A percentile compares a stretch with the other conserved stretches of the same genome.
Conservation (phyloP, 2,888 invertebrate species). For the Cetonia aurata region DNA sequence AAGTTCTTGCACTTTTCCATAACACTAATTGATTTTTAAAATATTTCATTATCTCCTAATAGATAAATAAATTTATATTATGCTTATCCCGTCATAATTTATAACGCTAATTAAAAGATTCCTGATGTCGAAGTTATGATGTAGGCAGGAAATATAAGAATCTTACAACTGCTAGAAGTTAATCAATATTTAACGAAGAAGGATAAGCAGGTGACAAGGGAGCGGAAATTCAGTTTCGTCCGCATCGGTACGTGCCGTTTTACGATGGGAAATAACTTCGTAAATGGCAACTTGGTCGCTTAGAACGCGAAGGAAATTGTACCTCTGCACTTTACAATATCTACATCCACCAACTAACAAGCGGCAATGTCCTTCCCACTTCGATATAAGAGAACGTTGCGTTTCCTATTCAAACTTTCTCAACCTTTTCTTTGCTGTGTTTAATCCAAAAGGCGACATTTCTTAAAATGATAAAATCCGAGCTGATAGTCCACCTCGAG, state of each 20-base stretch:
- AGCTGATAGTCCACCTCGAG: too few species aligned
- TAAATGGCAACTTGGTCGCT: conserved; percentile 5
- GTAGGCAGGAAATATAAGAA: neutral
- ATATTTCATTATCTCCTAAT: too few species aligned
- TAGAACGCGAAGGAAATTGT: neutral
- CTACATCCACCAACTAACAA: neutral
- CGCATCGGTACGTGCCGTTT: neutral
- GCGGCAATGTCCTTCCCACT: neutral
- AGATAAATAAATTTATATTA: too few species aligned
- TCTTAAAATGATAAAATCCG: too few species aligned
- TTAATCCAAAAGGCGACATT: too few species aligned
- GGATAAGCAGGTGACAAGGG: neutral
- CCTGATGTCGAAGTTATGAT: too few species aligned
- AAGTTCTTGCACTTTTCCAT: too few species aligned
- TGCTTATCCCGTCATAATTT: too few species aligned
- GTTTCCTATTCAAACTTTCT: neutral
- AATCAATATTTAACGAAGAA: conserved; percentile 26
- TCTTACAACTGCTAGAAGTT: neutral
- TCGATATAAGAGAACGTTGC: neutral
- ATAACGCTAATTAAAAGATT: too few species aligned
- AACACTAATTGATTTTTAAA: too few species aligned
- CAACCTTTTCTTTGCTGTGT: neutral
- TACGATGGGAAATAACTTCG: neutral
- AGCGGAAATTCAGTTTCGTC: conserved; percentile 19
- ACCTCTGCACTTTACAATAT: neutral